phyloP scores from a whole-genome alignment of 2,888 invertebrate species.

The Neoitamus cyanurus region DNA sequence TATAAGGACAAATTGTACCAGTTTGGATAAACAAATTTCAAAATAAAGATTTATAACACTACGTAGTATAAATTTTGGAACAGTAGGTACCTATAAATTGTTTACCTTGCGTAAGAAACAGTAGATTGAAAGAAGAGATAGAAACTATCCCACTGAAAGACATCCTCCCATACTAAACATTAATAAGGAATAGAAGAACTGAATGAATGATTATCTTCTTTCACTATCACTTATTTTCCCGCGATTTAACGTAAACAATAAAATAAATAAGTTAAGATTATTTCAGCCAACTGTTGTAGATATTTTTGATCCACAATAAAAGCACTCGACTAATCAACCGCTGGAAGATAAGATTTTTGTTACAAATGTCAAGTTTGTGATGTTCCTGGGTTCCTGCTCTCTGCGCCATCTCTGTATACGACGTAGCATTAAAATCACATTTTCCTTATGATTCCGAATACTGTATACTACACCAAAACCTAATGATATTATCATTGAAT shows the following conservation, averaged over 20 bases:
- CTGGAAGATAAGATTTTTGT: not conserved
- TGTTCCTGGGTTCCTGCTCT: not conserved
- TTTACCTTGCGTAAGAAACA: constrained; percentile 67
- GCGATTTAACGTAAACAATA: not conserved
- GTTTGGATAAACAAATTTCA: not conserved
- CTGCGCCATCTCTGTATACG: not conserved
- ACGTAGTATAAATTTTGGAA: not conserved
- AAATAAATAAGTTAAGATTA: not conserved
- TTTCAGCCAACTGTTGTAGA: not conserved
- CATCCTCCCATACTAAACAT: constrained; percentile 64
- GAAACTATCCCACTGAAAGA: constrained; percentile 66
- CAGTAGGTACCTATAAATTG: constrained; percentile 46
- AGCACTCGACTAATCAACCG: not conserved
- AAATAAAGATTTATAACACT: not conserved
- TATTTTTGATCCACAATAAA: not conserved
- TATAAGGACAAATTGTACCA: no score
- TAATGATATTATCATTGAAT: no score
- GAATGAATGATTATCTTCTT: not conserved
- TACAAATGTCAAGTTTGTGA: not conserved
- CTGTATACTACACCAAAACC: no score
- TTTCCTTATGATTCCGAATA: no score
- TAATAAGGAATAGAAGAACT: not conserved
- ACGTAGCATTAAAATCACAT: no score
- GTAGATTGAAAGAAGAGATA: constrained; percentile 66
- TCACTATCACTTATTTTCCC: not conserved